A percentile compares a stretch with the other conserved stretches of the same genome.
Conservation (phyloP, 2,113 vertebrate genomes). For the Prunella himalayana region DNA sequence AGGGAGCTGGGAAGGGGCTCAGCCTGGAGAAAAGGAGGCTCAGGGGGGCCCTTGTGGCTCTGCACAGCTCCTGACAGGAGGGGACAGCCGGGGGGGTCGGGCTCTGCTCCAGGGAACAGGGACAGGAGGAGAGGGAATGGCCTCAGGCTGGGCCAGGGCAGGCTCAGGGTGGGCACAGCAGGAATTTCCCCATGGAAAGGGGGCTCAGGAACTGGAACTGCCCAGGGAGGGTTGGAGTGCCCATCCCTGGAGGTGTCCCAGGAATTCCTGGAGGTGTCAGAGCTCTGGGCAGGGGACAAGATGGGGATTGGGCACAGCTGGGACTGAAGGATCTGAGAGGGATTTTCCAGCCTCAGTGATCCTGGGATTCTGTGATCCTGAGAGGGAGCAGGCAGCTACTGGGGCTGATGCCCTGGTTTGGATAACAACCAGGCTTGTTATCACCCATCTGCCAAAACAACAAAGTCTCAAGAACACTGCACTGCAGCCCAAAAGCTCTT, state of each 20-base stretch:
- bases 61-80: background rate
- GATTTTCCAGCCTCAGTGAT: background rate
- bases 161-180: background rate
- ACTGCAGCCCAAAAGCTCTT: background rate
- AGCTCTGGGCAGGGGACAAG: background rate
- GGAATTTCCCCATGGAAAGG: background rate
- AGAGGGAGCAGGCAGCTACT: background rate
- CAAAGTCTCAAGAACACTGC: background rate
- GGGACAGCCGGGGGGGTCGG: too few relatives aligned
- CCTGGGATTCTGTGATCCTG: background rate
- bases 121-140: background rate
- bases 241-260: background rate
- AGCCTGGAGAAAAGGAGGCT: background rate
- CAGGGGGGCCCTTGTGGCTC: background rate
- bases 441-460: background rate
- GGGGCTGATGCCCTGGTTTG: background rate
- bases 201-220: background rate
- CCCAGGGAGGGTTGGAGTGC: background rate
- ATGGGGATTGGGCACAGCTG: rapidly evolving
- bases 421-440: background rate
- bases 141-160: background rate
- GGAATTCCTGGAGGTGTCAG: background rate
- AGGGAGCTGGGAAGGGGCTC: background rate
- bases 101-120: too few relatives aligned
- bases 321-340: rapidly evolving